Evolutionary conservation across 2,888 invertebrate species (phyloP).

Genomic region (Apomyelois bistriatella): DNA sequence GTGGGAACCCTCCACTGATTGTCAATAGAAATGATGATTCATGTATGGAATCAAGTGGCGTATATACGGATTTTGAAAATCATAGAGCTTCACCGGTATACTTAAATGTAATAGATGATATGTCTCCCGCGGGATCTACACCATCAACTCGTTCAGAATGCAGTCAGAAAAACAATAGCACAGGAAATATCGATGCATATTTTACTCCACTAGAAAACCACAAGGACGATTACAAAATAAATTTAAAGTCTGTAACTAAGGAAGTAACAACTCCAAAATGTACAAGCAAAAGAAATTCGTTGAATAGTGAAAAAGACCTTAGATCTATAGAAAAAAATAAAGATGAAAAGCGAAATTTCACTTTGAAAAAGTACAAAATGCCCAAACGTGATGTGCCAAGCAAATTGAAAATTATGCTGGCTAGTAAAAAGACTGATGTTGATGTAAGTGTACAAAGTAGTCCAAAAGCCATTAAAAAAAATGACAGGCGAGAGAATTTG

Average conservation of each 20-base stretch:
- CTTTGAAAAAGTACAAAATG: slow-evolving; percentile 86
- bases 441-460: slow-evolving; percentile 80
- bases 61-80: slow-evolving; percentile 92
- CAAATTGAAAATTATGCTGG: slow-evolving; percentile 86
- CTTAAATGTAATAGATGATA: slow-evolving; percentile 82
- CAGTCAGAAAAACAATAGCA: slow-evolving; percentile 67
- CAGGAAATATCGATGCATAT: slow-evolving; percentile 49
- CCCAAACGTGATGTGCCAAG: slow-evolving; percentile 88
- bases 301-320: slow-evolving; percentile 63
- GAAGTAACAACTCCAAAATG: slow-evolving; percentile 60
- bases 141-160: slow-evolving; percentile 77
- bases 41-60: slow-evolving; percentile 93
- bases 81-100: slow-evolving; percentile 73
- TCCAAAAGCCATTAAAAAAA: slow-evolving; percentile 79
- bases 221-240: slow-evolving; percentile 44
- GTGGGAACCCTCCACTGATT: slow-evolving; percentile 75
- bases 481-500: slow-evolving; percentile 85
- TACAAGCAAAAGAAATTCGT: slow-evolving; percentile 66
- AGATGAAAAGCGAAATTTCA: slow-evolving; percentile 76
- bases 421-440: slow-evolving; percentile 75
- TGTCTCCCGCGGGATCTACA: slow-evolving; percentile 83
- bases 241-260: slow-evolving; percentile 37
- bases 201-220: slow-evolving; percentile 51
- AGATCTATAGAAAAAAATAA: slow-evolving; percentile 63
- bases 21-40: slow-evolving; percentile 84